Base-by-base conservation (phyloP, 1,140 invertebrate species). In the Aphidius gifuensis region DNA sequence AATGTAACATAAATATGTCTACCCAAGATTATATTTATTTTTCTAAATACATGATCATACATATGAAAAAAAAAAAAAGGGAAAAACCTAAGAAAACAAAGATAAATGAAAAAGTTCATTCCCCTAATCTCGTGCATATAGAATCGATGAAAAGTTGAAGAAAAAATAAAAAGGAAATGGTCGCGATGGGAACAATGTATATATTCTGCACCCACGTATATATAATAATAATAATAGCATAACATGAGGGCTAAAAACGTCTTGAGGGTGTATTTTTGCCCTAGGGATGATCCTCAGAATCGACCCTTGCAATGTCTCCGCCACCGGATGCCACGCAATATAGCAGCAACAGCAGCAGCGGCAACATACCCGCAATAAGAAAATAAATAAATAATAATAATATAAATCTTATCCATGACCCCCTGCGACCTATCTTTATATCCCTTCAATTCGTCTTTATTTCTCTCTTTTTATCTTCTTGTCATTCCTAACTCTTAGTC, bases 401-500 rank as follows among this genome's bases (percentile, higher is more conserved):
- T 39, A 40, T 55, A 55, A 21, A 54, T 54, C 45, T 61, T 32
- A 42, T 51, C 44, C 53, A 6, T 42, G 48, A 23, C 48, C 48
- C n/a, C 48, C 9, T 3, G 45, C 3, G 9, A 9, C 5, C 23
- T 53, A n/a, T 55, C 9, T 42, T 40, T 16, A 16, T 54, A 11
- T 54, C 5, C 51, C 51, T 54, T 9, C 51, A 32, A 6, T 9
- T 40, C 32, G 7, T 23, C 39, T 38, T 23, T 23, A 9, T 1
- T 38, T 23, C 50, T 9, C 16, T 6, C 21, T 9, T 6, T 23
- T 23, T 51, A 9, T 51, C 50, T 8, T 39, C 16, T 38, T 39
- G 16, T 21, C 9, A 6, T 23, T 55, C 53, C n/a, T 40, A 55
- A 40, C n/a, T 47, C 43, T 61, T 61, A 61, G 60, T 61, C 60